Percentiles rank a stretch among this genome's conserved stretches.
phyloP scores from a whole-genome alignment of 2,797 vertebrate genomes.

The Dallia pectoralis region DNA sequence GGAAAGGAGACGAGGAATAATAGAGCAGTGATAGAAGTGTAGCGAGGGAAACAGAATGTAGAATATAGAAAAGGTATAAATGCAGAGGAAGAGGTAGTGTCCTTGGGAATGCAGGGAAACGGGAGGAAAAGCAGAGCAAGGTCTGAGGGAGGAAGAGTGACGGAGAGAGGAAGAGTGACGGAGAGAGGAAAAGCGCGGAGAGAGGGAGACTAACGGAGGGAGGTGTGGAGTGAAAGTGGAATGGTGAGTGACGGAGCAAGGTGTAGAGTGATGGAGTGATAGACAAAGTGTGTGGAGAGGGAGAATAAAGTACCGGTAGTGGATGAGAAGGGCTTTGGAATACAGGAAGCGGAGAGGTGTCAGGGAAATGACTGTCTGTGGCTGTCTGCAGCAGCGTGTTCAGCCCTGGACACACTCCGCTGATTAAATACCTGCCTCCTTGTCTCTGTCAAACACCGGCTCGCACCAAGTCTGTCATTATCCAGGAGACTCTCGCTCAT shows the following conservation, averaged over 20 bases:
- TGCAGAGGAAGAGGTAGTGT: not conserved
- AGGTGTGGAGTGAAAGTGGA: conserved; percentile 29
- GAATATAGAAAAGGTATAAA: not conserved
- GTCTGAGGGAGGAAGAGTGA: not conserved
- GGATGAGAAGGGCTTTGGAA: conserved; percentile 44
- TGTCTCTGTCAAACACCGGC: conserved; percentile 13
- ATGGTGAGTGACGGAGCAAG: conserved; percentile 6
- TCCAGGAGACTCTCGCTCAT: no score
- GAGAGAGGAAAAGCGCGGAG: conserved; percentile 34
- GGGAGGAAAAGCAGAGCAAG: not conserved
- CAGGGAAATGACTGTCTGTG: conserved; percentile 75
- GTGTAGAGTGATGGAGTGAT: no score
- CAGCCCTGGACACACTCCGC: conserved; percentile 66
- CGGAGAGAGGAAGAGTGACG: not conserved
- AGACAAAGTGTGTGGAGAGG: no score
- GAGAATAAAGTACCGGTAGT: no score
- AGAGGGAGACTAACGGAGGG: conserved; percentile 40
- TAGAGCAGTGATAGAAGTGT: not conserved
- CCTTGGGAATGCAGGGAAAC: not conserved
- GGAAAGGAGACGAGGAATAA: not conserved
- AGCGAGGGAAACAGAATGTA: not conserved
- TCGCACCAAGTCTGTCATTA: not conserved
- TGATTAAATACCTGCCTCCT: conserved; percentile 72
- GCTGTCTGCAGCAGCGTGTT: conserved; percentile 71
- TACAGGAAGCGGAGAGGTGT: conserved; percentile 54